Conservation (phyloP, 2,113 vertebrate genomes). For the Saguinus midas region DNA sequence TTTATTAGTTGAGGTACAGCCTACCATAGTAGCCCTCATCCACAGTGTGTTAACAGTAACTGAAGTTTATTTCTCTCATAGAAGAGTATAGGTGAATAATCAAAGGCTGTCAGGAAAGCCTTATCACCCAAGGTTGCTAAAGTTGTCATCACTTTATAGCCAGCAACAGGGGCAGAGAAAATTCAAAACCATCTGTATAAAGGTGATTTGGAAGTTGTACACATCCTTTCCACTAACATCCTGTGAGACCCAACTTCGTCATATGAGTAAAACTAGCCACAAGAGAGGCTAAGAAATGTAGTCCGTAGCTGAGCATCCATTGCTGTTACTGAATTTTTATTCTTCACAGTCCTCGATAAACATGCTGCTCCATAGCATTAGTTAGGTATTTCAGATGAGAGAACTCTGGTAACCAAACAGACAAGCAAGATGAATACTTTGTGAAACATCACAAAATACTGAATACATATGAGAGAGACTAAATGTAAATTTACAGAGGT, state of each 20-base stretch:
- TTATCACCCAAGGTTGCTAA: not conserved
- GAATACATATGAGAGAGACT: conserved; percentile 73
- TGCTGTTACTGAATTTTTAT: not conserved
- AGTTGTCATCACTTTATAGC: not conserved
- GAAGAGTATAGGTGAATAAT: not conserved
- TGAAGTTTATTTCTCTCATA: not conserved
- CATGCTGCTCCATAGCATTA: not conserved
- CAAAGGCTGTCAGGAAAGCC: not conserved
- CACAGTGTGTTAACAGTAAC: not conserved
- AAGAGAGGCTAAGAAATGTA: not conserved
- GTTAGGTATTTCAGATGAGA: conserved; percentile 57
- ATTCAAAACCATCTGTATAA: not conserved
- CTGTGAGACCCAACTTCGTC: not conserved
- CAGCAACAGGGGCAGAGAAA: not conserved
- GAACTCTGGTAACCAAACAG: conserved; percentile 59
- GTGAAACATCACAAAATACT: conserved; percentile 64
- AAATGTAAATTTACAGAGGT: conserved; percentile 57
- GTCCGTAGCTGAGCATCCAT: not conserved
- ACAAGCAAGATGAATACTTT: conserved; percentile 66
- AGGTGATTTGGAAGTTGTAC: not conserved
- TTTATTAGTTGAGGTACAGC: not conserved
- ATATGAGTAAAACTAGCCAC: not conserved
- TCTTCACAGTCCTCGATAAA: conserved; percentile 10
- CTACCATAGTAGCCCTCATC: too few species aligned
- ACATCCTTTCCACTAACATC: not conserved